Conservation (phyloP, 2,797 vertebrate genomes). For the Chelon auratus region DNA sequence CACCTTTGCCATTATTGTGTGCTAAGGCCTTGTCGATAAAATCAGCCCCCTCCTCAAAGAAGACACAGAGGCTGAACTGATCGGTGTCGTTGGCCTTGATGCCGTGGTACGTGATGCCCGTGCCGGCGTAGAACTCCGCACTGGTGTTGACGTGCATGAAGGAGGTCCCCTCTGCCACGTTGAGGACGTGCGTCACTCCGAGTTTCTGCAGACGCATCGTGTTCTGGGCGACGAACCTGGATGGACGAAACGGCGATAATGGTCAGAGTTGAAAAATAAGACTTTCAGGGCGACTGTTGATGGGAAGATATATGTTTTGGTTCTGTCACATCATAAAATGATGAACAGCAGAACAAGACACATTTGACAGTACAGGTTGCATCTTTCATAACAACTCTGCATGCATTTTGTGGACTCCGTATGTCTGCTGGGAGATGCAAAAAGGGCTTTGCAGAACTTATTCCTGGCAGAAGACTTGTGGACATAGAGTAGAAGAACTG, state of each 20-base stretch:
- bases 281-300: constrained; percentile 6
- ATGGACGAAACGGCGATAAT: background rate
- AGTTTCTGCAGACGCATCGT: constrained; percentile 91
- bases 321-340: background rate
- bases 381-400: constrained; percentile 15
- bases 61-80: constrained; percentile 94
- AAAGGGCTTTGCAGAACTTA: too few relatives aligned
- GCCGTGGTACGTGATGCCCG: constrained; percentile 93
- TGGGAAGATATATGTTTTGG: background rate
- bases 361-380: constrained; percentile 22
- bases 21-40: constrained; percentile 95
- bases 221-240: constrained; percentile 94
- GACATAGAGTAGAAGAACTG: too few relatives aligned
- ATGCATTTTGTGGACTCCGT: background rate
- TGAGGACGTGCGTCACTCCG: constrained; percentile 95
- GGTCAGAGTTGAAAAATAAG: constrained; percentile 10
- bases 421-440: too few relatives aligned
- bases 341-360: constrained; percentile 38
- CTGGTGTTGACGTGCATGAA: constrained; percentile 99
- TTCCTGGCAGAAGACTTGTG: background rate
- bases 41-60: constrained; percentile 95
- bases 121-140: constrained; percentile 92
- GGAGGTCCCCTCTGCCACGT: constrained; percentile 95
- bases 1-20: constrained; percentile 94
- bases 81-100: constrained; percentile 95